These are phyloP conservation scores for Nesoenas mayeri DNA, from an alignment of 2,113 vertebrate genomes.

Conservation along the genomic window DNA sequence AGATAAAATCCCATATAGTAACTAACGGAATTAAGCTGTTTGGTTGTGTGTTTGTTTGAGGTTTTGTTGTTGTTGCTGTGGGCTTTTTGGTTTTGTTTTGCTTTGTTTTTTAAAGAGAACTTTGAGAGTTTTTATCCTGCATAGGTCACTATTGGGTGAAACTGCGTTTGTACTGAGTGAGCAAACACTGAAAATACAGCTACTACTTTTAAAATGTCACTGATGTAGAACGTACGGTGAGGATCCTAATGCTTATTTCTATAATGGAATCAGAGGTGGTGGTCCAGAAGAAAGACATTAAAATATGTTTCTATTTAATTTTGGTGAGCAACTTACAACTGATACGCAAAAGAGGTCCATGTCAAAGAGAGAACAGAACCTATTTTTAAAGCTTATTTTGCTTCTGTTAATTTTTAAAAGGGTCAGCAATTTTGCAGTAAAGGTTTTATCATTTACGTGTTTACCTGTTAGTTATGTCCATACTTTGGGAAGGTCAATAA, in stretches of 20 bases:
- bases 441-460: neutral
- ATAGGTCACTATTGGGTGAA: neutral
- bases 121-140: neutral
- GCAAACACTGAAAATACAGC: neutral
- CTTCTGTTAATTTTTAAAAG: neutral
- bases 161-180: neutral
- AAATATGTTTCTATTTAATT: neutral
- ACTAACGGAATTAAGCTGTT: neutral
- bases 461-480: neutral
- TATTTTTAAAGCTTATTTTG: neutral
- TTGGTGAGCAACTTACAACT: neutral
- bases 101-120: neutral
- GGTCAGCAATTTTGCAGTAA: neutral
- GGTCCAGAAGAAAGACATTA: neutral
- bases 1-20: neutral
- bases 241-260: neutral
- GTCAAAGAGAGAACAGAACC: neutral
- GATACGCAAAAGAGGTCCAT: neutral
- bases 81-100: too few relatives aligned
- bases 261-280: neutral
- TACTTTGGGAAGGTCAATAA: neutral
- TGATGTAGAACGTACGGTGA: neutral
- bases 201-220: neutral
- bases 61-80: too few relatives aligned
- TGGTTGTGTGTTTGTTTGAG: too few relatives aligned